Conservation (phyloP, 2,888 invertebrate species). For the Agonum fuliginosum region DNA sequence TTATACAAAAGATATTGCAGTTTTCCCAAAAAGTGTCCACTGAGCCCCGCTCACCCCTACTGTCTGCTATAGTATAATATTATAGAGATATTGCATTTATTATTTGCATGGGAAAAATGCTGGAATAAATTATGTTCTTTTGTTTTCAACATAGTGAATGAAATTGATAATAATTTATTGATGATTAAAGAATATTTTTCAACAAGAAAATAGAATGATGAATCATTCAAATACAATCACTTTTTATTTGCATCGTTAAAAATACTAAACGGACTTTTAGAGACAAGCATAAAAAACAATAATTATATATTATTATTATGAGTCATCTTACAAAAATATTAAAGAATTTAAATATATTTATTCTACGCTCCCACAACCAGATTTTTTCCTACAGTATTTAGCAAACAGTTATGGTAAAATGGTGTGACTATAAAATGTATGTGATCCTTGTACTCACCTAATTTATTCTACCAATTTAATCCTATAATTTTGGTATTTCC, state of each 20-base stretch:
- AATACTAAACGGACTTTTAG: slow-evolving; percentile 2
- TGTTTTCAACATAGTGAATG: slow-evolving; percentile 14
- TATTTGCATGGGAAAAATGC: slow-evolving; percentile 15
- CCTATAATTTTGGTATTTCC: slow-evolving; percentile 30
- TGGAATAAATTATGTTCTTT: slow-evolving; percentile 30
- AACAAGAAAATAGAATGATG: background rate
- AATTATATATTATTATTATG: slow-evolving; percentile 6
- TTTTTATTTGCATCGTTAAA: background rate
- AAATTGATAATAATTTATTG: background rate
- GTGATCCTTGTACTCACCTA: slow-evolving; percentile 9
- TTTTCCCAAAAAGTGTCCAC: too few species aligned
- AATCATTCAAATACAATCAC: background rate
- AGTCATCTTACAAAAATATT: slow-evolving; percentile 23
- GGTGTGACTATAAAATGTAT: slow-evolving; percentile 12
- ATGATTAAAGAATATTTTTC: background rate
- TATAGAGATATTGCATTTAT: too few species aligned
- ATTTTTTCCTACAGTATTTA: background rate
- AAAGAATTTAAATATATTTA: background rate
- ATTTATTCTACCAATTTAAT: slow-evolving; percentile 11
- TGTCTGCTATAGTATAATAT: too few species aligned
- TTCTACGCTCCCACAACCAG: slow-evolving; percentile 20
- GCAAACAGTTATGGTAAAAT: slow-evolving; percentile 24
- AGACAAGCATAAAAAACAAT: slow-evolving; percentile 5
- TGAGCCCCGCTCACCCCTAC: too few species aligned
- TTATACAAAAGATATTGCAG: too few species aligned